phyloP scores from a whole-genome alignment of 1,140 invertebrate genomes.

The Nomia melanderi region DNA sequence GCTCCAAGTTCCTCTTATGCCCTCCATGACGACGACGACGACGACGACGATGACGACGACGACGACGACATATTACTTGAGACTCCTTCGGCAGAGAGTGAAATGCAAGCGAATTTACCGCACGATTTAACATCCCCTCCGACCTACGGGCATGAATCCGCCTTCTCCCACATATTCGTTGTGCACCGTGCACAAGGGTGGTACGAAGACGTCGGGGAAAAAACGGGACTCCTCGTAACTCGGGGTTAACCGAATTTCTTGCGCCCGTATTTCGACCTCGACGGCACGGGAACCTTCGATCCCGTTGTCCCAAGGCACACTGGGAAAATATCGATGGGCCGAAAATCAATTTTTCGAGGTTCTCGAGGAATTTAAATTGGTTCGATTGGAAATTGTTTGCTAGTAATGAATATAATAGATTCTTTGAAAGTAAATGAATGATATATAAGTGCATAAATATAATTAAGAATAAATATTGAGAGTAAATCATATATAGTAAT shows the following conservation, averaged over 20 bases:
- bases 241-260: conserved; percentile 66
- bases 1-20: conserved; percentile 62
- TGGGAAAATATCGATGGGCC: no score
- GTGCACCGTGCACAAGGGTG: conserved; percentile 20
- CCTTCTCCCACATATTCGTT: conserved; percentile 53
- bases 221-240: conserved; percentile 58
- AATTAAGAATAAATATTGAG: no score
- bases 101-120: conserved; percentile 73
- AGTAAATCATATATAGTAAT: no score
- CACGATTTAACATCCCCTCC: conserved; percentile 72
- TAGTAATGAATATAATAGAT: no score
- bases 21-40: conserved; percentile 62
- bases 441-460: no score
- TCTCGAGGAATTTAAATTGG: no score
- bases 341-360: no score
- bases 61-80: conserved; percentile 70
- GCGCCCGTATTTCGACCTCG: conserved; percentile 31
- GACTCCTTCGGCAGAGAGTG: conserved; percentile 66
- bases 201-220: conserved; percentile 42
- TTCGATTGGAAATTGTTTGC: no score
- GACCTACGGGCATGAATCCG: conserved; percentile 65
- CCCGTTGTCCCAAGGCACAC: background rate
- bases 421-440: no score
- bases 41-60: conserved; percentile 52
- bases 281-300: conserved; percentile 50